Percentiles rank a stretch among this genome's conserved stretches.
These are phyloP conservation scores for Monodelphis domestica DNA, from an alignment of 2,797 vertebrate species.

Conservation along the genomic window DNA sequence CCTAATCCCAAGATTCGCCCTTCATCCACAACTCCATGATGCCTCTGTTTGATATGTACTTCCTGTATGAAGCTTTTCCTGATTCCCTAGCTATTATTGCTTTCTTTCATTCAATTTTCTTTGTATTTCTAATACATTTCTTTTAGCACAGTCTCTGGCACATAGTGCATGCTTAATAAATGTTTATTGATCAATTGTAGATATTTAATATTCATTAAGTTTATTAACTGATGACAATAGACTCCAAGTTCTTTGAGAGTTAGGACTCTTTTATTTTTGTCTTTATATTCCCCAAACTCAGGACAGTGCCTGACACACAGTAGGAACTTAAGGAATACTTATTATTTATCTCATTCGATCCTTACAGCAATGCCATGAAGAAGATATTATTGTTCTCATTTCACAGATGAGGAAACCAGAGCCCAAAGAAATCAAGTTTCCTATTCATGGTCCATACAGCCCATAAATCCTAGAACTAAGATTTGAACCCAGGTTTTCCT, in stretches of 20 bases:
- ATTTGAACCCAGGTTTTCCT: not conserved
- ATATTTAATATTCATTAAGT: too few relatives aligned
- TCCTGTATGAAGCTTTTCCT: not conserved
- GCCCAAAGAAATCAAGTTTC: not conserved
- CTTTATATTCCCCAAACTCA: not conserved
- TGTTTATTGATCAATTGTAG: not conserved
- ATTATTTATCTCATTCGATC: not conserved
- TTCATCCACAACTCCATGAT: not conserved
- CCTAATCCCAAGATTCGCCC: not conserved
- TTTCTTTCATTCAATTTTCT: not conserved
- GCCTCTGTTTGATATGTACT: not conserved
- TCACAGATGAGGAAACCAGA: not conserved
- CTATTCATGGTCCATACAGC: not conserved
- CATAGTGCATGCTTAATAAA: not conserved
- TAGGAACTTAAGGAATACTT: not conserved
- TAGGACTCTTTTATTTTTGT: not conserved
- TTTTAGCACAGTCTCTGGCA: not conserved
- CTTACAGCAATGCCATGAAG: not conserved
- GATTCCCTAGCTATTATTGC: not conserved
- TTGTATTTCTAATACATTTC: not conserved
- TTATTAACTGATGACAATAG: too few relatives aligned
- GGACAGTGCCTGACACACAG: not conserved
- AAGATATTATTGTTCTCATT: not conserved
- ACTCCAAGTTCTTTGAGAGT: not conserved
- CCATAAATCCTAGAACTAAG: not conserved